Base-by-base conservation (phyloP, 2,113 vertebrate species). In the Regulus satrapa region DNA sequence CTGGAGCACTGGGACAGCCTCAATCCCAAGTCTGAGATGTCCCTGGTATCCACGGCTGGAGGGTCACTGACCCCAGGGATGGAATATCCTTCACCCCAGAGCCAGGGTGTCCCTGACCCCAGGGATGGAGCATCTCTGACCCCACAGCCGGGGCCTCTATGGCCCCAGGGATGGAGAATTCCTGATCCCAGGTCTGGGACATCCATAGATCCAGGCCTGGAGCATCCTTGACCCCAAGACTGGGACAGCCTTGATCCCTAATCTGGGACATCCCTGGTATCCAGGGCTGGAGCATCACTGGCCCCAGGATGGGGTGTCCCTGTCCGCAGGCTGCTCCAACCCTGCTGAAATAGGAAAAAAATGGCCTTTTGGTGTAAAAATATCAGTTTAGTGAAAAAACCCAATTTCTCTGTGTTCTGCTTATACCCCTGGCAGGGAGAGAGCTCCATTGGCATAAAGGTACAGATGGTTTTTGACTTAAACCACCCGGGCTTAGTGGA, bases 51-150 rank as follows among this genome's bases (percentile, higher is more conserved):
- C 29, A 40, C 1, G 11, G 32, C 10, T 58, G 41, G 72, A 29
- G n/a, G 4, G 5, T 14, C n/a, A 1, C 8, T 59, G 26, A n/a
- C 5, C 43, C 41, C 41, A 18, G 13, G 54, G 5, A 2, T 26
- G 32, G 72, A 5, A 2, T 2, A 8, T 12, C 16, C 21, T 9
- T 19, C 8, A 16, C 8, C 25, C 41, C 72, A 74, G 2, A 11
- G 7, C 31, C 16, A 18, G 45, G 15, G 24, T 3, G 3, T 29
- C n/a, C 8, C 4, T 67, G 32, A 14, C 9, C 32, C 32, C 43
- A 26, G 4, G 41, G 46, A 6, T n/a, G 18, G 59, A 6, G 6
- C 4, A 3, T 4, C 31, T 4, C 0, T 41, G 8, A 6, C 5
- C 52, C 61, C 77, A 56, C 2, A 8, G 3, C 25, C 17, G 15